Percentiles rank a stretch among this genome's conserved stretches.
These are phyloP conservation scores for Charina bottae DNA, from an alignment of 2,113 vertebrate genomes.

Conservation along the genomic window DNA sequence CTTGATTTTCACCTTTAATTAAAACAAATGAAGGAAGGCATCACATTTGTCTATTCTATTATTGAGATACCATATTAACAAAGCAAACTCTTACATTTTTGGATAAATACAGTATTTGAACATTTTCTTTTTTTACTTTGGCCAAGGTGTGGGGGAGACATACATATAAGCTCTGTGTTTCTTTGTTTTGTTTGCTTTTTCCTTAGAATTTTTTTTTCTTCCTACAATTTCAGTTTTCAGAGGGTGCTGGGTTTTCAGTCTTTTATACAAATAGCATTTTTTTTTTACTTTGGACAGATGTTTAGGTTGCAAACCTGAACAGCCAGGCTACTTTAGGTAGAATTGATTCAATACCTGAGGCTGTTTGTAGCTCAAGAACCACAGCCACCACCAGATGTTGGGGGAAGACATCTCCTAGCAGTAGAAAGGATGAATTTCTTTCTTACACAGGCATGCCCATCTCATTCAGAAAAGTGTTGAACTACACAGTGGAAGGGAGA, in stretches of 20 bases:
- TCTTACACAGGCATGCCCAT: not conserved
- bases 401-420: not conserved
- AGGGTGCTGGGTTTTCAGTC: not conserved
- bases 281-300: not conserved
- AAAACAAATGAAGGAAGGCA: slow-evolving; percentile 13
- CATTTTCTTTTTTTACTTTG: not conserved
- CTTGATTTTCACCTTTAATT: slow-evolving; percentile 37
- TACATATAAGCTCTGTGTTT: not conserved
- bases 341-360: not conserved
- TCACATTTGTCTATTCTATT: not conserved
- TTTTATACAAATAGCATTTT: not conserved
- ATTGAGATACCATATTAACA: slow-evolving; percentile 31
- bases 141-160: not conserved
- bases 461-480: not conserved
- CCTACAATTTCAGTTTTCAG: not conserved
- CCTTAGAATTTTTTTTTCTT: not conserved
- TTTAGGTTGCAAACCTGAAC: not conserved
- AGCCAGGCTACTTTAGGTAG: not conserved
- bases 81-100: slow-evolving; percentile 8
- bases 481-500: not conserved
- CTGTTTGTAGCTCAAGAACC: not conserved
- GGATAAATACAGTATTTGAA: not conserved
- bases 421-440: not conserved
- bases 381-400: not conserved
- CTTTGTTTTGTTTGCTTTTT: not conserved